Evolutionary conservation across 2,113 vertebrate species (phyloP).

Genomic region (Brachypodius melanocephalos): DNA sequence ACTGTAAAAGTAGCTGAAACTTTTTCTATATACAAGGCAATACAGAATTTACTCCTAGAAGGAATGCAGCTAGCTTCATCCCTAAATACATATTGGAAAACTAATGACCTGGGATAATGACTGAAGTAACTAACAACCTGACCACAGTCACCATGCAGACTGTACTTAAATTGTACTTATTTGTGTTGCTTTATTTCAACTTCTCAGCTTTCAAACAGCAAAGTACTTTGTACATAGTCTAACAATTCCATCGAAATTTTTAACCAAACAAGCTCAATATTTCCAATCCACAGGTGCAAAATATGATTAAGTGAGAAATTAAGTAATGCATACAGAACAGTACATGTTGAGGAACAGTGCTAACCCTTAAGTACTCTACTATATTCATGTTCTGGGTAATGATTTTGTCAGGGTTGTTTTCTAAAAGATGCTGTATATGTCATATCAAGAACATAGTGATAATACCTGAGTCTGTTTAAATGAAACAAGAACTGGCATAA

Average conservation of each 20-base stretch:
- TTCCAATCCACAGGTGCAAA: not conserved
- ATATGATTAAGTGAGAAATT: not conserved
- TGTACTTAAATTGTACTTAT: not conserved
- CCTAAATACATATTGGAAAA: not conserved
- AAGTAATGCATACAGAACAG: not conserved
- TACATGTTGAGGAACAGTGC: not conserved
- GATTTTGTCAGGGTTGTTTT: not conserved
- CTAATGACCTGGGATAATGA: not conserved
- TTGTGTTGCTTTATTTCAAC: not conserved
- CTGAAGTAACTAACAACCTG: not conserved
- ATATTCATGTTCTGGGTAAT: not conserved
- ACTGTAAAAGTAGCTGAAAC: not conserved
- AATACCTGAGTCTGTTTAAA: not conserved
- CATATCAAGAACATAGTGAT: not conserved
- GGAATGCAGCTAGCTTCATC: not conserved
- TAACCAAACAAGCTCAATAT: not conserved
- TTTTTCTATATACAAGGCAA: not conserved
- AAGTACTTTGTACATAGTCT: not conserved
- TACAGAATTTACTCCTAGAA: not conserved
- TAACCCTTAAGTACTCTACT: not conserved
- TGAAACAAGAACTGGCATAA: conserved; percentile 17
- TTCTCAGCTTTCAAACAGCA: not conserved
- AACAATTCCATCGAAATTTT: not conserved
- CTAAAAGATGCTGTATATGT: not conserved
- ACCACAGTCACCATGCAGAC: not conserved